Evolutionary conservation across 2,888 invertebrate genomes (phyloP), one percentile per base, ranked within the genome.

Genomic region (Meloe dianella): DNA sequence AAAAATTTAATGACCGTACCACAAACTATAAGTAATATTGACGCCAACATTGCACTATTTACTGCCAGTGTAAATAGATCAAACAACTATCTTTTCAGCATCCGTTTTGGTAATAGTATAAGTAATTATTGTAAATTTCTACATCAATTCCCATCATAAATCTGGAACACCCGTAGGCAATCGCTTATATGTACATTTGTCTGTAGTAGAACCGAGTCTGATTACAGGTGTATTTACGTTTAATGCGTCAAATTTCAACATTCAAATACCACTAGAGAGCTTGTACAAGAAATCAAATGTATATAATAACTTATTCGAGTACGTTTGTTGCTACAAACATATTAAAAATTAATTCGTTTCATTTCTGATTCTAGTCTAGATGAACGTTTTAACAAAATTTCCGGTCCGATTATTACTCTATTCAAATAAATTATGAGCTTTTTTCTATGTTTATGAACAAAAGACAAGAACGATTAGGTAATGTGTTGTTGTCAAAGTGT

Each of bases 151-250:
- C 17, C n/a, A 17, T 8, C 17, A 4, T 2, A 35, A 35, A n/a
- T 8, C n/a, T n/a, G 10, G n/a, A 41, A 17, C n/a, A 17, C 41
- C 35, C 41, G 5, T 1, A 41, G 41, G 41, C 38, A n/a, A 32
- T 14, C 14, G 14, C 7, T 41, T 17, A 1, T 41, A 41, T 17
- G 12, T 35, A 17, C 17, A 8, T 41, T 41, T 41, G 17, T n/a
- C 41, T n/a, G 38, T 14, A 2, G 10, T 32, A 32, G 32, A 32
- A 10, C 32, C 4, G 35, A 35, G 12, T 8, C 41, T 17, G n/a
- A 41, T 41, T 41, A n/a, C 41, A 41, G n/a, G n/a, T 41, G 17
- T 41, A 8, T 41, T 41, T 41, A 41, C 41, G 41, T 41, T n/a
- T 41, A 41, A 41, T 41, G 4, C n/a, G 6, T 6, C 3, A 41